A percentile compares a stretch with the other conserved stretches of the same genome.
Evolutionary conservation across 1,140 invertebrate genomes (phyloP).

Genomic region (Sitobion miscanthi): DNA sequence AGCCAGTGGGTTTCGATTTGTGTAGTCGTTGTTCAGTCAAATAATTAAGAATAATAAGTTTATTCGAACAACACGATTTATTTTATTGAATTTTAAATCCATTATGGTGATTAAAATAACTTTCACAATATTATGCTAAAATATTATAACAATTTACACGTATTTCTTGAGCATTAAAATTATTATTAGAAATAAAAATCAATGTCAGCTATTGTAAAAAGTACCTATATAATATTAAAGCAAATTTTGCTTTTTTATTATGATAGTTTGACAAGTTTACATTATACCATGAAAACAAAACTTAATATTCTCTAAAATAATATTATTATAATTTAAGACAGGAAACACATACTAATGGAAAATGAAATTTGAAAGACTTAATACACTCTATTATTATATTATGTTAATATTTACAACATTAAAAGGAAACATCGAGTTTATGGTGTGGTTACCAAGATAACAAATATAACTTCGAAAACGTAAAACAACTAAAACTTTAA

Average conservation of each 20-base stretch:
- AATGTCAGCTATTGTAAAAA: not conserved
- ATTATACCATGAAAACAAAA: not conserved
- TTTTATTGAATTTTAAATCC: not conserved
- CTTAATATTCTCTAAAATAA: not conserved
- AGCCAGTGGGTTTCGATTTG: not conserved
- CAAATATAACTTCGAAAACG: not conserved
- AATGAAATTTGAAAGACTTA: not conserved
- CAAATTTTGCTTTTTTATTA: not conserved
- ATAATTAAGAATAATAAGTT: not conserved
- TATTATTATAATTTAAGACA: not conserved
- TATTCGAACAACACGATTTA: not conserved
- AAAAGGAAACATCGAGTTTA: not conserved
- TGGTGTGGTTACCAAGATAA: not conserved
- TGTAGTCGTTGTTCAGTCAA: not conserved
- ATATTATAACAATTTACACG: not conserved
- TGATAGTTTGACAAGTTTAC: slow-evolving; percentile 9
- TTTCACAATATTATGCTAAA: not conserved
- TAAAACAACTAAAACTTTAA: slow-evolving; percentile 8
- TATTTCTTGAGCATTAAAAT: not conserved
- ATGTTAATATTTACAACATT: slow-evolving; percentile 13
- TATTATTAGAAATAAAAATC: not conserved
- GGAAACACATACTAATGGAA: not conserved
- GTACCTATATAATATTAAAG: not conserved
- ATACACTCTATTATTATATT: not conserved
- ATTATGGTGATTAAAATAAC: not conserved